Evolutionary conservation across 53 echinoderm and acorn worm genomes (phyloP), one percentile per base, ranked within the genome.

Genomic region (Henricia sp.): DNA sequence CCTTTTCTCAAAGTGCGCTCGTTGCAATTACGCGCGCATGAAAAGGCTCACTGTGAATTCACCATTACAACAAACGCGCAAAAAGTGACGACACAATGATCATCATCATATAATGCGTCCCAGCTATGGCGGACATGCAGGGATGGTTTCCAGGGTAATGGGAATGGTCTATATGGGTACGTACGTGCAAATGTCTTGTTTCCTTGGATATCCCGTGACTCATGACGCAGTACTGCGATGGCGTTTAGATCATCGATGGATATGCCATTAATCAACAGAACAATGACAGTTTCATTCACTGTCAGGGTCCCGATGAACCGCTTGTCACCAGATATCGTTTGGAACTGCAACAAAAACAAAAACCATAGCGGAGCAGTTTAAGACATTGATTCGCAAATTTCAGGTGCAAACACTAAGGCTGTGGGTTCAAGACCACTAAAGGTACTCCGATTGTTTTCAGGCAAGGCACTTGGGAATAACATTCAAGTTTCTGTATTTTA

Each of bases 161-260:
- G 33, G 13, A n/a, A 11, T 16, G 35, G 26, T 16, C 17, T 16
- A 5, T 1, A 70, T 3, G 48, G 48, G 30, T 11, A 80, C 67
- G 87, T 85, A 92, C 93, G 74, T 66, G 64, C 44, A 87, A 87
- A 96, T 40, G 41, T 89, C 58, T 87, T 84, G 40, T 87, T 53
- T 9, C 53, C 78, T 20, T 84, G 48, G 44, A 87, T 74, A 24
- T 54, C 77, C 52, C 85, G 84, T 2, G 86, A 68, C n/a, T 83
- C 82, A 30, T 69, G 70, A 5, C 84, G 72, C 50, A 84, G 77
- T 27, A 89, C 83, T 9, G 91, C 82, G 14, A 84, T 82, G 9
- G 54, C 57, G 24, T 89, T 87, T 11, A 95, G 86, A n/a, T 85
- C 76, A 46, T 74, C 74, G 19, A 92, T 82, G 17, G 90, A 83